These are phyloP conservation scores for Diacarnus erythraeanus DNA, from an alignment of 37 sponge, comb jelly and placozoan species.

Conservation along the genomic window DNA sequence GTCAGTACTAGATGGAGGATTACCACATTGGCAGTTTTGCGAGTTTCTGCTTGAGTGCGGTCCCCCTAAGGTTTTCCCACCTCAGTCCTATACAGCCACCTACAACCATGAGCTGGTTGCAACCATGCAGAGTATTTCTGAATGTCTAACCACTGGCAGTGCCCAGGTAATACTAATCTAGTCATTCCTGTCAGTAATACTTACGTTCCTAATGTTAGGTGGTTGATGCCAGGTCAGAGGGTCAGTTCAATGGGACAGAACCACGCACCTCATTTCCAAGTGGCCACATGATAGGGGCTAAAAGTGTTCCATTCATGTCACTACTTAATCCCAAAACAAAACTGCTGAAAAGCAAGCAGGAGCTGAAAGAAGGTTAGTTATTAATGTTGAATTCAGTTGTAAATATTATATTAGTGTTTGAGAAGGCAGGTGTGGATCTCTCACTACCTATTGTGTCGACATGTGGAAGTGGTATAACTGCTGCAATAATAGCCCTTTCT, in stretches of 20 bases:
- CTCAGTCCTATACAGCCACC: conserved; percentile 21
- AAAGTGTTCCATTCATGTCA: conserved; percentile 47
- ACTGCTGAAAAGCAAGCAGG: conserved; percentile 35
- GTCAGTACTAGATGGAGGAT: conserved; percentile 80
- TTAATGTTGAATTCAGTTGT: background rate
- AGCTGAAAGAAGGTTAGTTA: conserved; percentile 54
- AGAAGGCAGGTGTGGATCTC: conserved; percentile 56
- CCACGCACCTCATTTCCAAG: conserved; percentile 66
- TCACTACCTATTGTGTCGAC: conserved; percentile 62
- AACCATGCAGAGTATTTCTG: conserved; percentile 48
- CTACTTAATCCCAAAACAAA: conserved; percentile 48
- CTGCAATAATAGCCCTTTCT: conserved; percentile 59
- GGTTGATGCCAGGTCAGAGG: conserved; percentile 62
- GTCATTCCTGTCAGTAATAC: background rate
- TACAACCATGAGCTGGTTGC: conserved; percentile 25
- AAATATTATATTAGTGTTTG: conserved; percentile 42
- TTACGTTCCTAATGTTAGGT: conserved; percentile 35
- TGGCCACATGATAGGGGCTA: conserved; percentile 79
- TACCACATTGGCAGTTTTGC: conserved; percentile 47
- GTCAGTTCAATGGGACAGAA: conserved; percentile 73
- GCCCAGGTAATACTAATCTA: conserved; percentile 21
- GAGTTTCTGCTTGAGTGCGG: conserved; percentile 29
- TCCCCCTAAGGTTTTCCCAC: background rate
- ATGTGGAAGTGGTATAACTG: conserved; percentile 84
- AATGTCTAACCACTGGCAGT: conserved; percentile 6